These are phyloP conservation scores for Copsychus sechellarum DNA, from an alignment of 2,113 vertebrate genomes.

Conservation along the genomic window DNA sequence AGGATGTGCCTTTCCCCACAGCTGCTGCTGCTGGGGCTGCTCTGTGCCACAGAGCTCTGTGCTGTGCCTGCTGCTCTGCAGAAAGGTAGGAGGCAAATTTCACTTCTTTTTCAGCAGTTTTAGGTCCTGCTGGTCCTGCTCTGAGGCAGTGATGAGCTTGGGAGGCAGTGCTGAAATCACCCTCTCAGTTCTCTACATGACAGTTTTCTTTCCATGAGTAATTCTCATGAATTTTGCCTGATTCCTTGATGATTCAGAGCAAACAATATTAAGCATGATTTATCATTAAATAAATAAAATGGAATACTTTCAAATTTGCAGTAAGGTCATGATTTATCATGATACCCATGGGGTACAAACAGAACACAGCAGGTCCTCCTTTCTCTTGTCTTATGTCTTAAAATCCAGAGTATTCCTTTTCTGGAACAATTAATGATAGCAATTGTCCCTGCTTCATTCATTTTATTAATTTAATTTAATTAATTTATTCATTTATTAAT, in stretches of 20 bases:
- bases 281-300: neutral
- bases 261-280: neutral
- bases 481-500: too few relatives aligned
- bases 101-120: neutral
- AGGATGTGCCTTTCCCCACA: constrained; percentile 56
- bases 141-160: neutral
- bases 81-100: constrained; percentile 64
- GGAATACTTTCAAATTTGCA: neutral
- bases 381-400: neutral
- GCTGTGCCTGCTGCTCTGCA: neutral
- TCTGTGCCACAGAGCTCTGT: constrained; percentile 22
- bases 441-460: neutral
- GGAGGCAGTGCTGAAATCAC: neutral
- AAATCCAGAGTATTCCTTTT: neutral
- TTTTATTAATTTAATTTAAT: too few relatives aligned
- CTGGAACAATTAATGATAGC: neutral
- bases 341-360: neutral
- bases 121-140: neutral
- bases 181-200: neutral
- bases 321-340: neutral
- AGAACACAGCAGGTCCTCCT: neutral
- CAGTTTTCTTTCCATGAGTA: neutral
- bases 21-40: constrained; percentile 64
- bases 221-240: neutral
- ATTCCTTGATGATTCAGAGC: neutral